Base-by-base conservation (phyloP, 2,888 invertebrate genomes). In the Orthosia gracilis region DNA sequence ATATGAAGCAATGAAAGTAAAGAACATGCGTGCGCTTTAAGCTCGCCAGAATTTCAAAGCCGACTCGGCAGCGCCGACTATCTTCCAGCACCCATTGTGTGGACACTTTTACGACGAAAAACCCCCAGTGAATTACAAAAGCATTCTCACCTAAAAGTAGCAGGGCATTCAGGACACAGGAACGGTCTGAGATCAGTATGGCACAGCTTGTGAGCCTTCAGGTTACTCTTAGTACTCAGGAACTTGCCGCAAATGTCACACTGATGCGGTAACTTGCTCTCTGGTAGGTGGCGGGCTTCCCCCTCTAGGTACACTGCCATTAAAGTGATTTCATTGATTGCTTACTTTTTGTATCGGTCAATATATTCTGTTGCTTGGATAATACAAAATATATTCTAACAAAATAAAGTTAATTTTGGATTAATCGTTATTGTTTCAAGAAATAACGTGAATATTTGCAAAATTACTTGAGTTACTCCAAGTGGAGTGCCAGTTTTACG, bases 241-340 rank as follows among this genome's bases (percentile, higher is more conserved):
- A 96, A 90, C 82, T 96, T 96, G 71, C 96, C 96, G 26, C 96
- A 96, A 0, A 94, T 85, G 72, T 96, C 96, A 63, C 96, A 96
- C 73, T 96, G 96, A 64, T 96, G 95, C 0, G 96, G 95, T 47
- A 93, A 78, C 77, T 94, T 95, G 82, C 94, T 94, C n/a, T 91
- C 90, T 0, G 92, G 91, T 40, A 89, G 49, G 0, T 58, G 61
- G 0, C 86, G 84, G 4, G 70, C 58, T 31, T 91, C 91, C 0
- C 89, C 91, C 0, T 89, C 87, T 4, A 88, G 13, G 5, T 82
- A 77, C 1, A 85, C 92, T 92, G 82, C 2, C 72, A 82, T 61
- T 61, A 58, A 18, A 18, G 31, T 17, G 3, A 58, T 15, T 31
- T 18, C 11, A 23, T 49, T 21, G 18, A 55, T 17, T 15, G 45